Evolutionary conservation across 2,888 invertebrate species (phyloP).

Genomic region (Zelleria hepariella): DNA sequence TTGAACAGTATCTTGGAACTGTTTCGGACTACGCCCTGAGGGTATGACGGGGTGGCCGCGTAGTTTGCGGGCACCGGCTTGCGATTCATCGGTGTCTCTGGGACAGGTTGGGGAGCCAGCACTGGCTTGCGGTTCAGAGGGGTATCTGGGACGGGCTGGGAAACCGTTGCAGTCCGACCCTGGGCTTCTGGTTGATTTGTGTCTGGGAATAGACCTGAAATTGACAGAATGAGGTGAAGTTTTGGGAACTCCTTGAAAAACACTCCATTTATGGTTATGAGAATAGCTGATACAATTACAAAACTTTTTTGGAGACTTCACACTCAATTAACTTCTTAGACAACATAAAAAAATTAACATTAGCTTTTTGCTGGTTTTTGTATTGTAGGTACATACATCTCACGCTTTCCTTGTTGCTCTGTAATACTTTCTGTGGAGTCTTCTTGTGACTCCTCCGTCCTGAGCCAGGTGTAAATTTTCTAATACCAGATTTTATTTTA

Average conservation of each 20-base stretch:
- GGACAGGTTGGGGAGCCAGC: constrained; percentile 23
- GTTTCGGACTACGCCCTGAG: constrained; percentile 40
- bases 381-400: constrained; percentile 48
- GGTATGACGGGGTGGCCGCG: constrained; percentile 57
- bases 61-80: constrained; percentile 38
- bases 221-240: too few species aligned
- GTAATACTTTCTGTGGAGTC: constrained; percentile 28
- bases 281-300: background rate
- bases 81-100: constrained; percentile 46
- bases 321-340: too few species aligned
- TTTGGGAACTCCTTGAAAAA: too few species aligned
- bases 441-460: constrained; percentile 39
- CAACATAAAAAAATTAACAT: constrained; percentile 1
- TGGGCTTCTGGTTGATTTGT: background rate
- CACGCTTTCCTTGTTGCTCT: constrained; percentile 48
- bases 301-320: too few species aligned
- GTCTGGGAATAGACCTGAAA: constrained; percentile 14
- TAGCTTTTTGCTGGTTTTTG: too few species aligned
- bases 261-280: background rate
- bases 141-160: too few species aligned
- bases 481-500: constrained; percentile 50
- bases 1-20: constrained; percentile 53
- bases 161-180: constrained; percentile 8
- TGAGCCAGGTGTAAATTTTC: constrained; percentile 51
- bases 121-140: constrained; percentile 13